These are phyloP conservation scores for Ophioninae sp. DNA, from an alignment of 2,888 invertebrate species.

Conservation along the genomic window DNA sequence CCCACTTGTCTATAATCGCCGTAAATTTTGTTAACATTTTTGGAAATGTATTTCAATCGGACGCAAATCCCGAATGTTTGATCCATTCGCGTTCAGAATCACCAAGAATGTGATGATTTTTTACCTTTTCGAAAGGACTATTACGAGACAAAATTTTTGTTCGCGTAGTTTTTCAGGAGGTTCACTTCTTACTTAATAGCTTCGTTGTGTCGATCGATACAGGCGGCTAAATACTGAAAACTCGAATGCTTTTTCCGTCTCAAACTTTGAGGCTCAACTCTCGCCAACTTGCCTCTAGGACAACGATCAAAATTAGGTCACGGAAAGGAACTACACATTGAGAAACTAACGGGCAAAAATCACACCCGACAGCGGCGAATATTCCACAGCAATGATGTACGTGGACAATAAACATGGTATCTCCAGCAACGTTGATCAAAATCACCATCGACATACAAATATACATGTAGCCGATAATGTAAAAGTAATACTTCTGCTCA, in stretches of 20 bases:
- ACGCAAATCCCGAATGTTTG: no score
- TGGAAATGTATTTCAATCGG: no score
- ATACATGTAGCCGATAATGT: constrained; percentile 34
- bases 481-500: constrained; percentile 50
- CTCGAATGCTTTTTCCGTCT: neutral
- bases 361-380: constrained; percentile 49
- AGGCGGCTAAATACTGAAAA: constrained; percentile 24
- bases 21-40: no score
- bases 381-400: constrained; percentile 43
- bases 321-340: neutral
- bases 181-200: constrained; percentile 39
- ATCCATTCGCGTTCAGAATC: no score
- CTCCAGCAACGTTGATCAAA: constrained; percentile 8
- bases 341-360: neutral
- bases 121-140: no score
- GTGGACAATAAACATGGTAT: constrained; percentile 45
- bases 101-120: no score
- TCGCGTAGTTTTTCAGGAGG: no score
- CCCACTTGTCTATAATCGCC: no score
- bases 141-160: no score
- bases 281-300: constrained; percentile 33
- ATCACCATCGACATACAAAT: neutral
- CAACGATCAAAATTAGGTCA: neutral
- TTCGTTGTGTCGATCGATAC: constrained; percentile 48
- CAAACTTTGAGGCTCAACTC: neutral